Base-by-base conservation (phyloP, 1,140 invertebrate species). In the Solenopsis fugax region DNA sequence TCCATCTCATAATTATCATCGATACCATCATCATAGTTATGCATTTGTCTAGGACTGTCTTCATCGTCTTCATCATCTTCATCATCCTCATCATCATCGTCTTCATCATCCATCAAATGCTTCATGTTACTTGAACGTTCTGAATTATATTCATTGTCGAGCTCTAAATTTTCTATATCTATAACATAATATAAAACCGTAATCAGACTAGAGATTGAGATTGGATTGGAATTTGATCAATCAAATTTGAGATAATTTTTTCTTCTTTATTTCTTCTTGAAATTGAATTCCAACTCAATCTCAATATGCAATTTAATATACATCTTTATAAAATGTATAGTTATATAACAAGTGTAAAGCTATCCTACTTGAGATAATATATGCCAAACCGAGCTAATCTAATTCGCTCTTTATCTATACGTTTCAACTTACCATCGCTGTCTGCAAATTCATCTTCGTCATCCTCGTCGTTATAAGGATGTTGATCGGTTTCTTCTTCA, bases 1-100 rank as follows among this genome's bases (percentile, higher is more conserved):
- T 92, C 89, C 7, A 34, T 41, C 4, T 92, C 90, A 24, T 91
- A 92, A 64, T 94, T 91, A 45, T 86, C 89, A 1, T 92, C 91
- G 37, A 69, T 81, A 34, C 91, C 88, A 24, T 85, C 89, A 16
- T 92, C 89, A 12, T 91, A 87, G 10, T 82, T 60, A 21, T 67
- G 56, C 5, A 90, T 52, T 48, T 58, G 52, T 37, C 82, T 60
- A 60, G 34, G 58, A 76, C 71, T 50, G 16, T 72, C 73, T 0
- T 92, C 90, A 0, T 93, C 92, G 9, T 91, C 90, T 6, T 90
- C 89, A 0, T 93, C 91, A 5, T 93, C 92, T 1, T 92, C 91
- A 0, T 93, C 91, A 0, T 90, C 90, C 5, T 91, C 89, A 3
- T 91, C 89, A 13, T 91, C 87, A 5, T 92, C 85, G 54, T 90